Evolutionary conservation across 2,888 invertebrate species (phyloP), one percentile per base, ranked within the genome.

Genomic region (Erebia epiphron): DNA sequence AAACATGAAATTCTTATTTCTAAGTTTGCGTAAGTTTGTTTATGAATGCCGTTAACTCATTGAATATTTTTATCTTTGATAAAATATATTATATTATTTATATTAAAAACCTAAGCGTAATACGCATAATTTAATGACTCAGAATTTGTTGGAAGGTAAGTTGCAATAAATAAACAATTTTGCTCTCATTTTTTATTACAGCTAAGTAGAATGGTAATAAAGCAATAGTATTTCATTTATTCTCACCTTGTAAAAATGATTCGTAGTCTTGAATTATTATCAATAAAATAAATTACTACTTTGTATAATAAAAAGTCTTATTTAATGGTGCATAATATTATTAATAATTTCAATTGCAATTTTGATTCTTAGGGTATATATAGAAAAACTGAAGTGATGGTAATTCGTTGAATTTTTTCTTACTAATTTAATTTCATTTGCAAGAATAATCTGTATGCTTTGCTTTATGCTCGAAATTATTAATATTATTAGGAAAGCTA

Each of bases 261-360:
- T 56, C 18, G 61, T 13, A 18, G 21, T 61, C 61, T 46, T 14
- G 1, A n/a, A 2, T 61, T 18, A 41, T 35, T 58, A 61, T 16
- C n/a, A 52, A 16, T 52, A 35, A 5, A 61, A 61, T 61, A 61
- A 61, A 61, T 61, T 46, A 61, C n/a, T 61, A 46, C 2, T 61
- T 61, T 16, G 18, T 18, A 46, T 21, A 43, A 43, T 43, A 60
- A 43, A 60, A 46, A 61, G 46, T 46, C 46, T 46, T 46, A 41
- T 16, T 41, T 43, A 61, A 13, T 46, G 13, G 46, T 61, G 61
- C 16, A 7, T 11, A 61, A 61, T 7, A 61, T 21, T 61, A 61
- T 61, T 61, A 61, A 61, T 61, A 61, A 46, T 46, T 61, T 61
- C 61, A 10, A 61, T 61, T 43, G 46, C 4, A 46, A 46, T 7